Conservation (phyloP, 2,888 invertebrate species). For the Invenusta paracnida region DNA sequence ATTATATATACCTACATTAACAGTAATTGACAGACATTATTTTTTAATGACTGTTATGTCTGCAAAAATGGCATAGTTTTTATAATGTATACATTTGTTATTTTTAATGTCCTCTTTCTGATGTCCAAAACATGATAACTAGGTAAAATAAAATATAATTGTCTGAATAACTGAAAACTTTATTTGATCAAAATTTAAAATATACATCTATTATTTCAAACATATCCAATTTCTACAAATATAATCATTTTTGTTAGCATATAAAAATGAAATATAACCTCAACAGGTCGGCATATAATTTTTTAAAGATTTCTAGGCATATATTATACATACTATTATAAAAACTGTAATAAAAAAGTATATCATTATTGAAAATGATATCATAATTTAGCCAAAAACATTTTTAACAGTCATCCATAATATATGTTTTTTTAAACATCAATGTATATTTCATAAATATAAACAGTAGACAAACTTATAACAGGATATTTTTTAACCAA, state of each 20-base stretch:
- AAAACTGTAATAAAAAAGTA: not conserved
- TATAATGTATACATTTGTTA: too few species aligned
- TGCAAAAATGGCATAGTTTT: too few species aligned
- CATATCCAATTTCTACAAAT: not conserved
- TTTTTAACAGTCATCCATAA: not conserved
- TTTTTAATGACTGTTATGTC: too few species aligned
- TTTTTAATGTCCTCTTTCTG: too few species aligned
- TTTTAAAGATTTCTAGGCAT: not conserved
- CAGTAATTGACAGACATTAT: too few species aligned
- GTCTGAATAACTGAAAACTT: not conserved
- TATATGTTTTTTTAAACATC: not conserved
- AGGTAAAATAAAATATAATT: not conserved
- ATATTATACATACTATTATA: not conserved
- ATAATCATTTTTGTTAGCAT: not conserved
- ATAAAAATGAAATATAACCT: not conserved
- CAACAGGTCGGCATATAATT: not conserved
- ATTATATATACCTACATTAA: too few species aligned
- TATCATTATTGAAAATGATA: not conserved
- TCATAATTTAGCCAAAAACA: not conserved
- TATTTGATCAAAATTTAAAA: not conserved
- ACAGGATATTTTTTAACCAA: not conserved
- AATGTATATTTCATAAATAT: not conserved
- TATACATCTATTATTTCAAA: not conserved
- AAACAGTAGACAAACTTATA: not conserved
- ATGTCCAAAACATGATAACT: not conserved